These are phyloP conservation scores for Pipistrellus pygmaeus DNA, from an alignment of 2,797 vertebrate species.

Conservation along the genomic window DNA sequence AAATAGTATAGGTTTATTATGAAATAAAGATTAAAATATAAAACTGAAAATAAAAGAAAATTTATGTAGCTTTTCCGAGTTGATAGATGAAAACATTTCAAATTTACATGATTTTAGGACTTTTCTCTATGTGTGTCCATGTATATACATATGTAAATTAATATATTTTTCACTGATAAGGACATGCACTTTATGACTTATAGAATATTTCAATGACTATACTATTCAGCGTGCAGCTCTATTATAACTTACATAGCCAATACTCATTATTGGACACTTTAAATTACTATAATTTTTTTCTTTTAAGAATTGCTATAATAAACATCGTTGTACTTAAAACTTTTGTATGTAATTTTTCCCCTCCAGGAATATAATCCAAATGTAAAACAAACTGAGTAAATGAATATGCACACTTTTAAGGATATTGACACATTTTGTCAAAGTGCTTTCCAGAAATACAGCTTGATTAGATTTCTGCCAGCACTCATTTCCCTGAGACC, in stretches of 20 bases:
- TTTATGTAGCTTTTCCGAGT: neutral
- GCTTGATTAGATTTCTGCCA: neutral
- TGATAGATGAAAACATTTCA: neutral
- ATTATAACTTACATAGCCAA: neutral
- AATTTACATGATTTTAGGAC: neutral
- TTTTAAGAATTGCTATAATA: neutral
- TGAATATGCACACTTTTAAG: neutral
- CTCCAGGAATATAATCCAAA: neutral
- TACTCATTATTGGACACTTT: neutral
- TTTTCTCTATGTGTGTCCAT: neutral
- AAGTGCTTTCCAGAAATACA: neutral
- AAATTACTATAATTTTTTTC: constrained; percentile 21
- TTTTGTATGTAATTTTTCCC: neutral
- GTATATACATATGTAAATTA: neutral
- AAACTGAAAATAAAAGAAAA: neutral
- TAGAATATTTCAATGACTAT: neutral
- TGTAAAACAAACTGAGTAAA: constrained; percentile 2
- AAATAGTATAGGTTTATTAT: neutral
- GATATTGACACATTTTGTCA: neutral
- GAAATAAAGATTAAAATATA: neutral
- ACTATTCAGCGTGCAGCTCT: neutral
- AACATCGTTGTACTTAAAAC: neutral
- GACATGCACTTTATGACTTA: neutral
- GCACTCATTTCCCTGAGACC: neutral
- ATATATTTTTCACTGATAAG: neutral